Evolutionary conservation across 2,888 invertebrate genomes (phyloP).

Genomic region (Dicycla oo): DNA sequence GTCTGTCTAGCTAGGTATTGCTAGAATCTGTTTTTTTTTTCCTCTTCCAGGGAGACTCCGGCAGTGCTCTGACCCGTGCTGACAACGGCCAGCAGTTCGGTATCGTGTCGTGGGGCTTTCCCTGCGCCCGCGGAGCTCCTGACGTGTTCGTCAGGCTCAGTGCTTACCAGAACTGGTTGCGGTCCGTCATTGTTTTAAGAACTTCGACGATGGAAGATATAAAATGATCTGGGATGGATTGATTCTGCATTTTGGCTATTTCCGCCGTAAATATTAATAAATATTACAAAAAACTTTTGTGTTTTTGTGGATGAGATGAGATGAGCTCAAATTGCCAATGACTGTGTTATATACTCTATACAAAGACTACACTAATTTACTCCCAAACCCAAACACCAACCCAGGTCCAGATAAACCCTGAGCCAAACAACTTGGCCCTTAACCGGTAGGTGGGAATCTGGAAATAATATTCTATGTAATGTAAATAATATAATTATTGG

Average conservation of each 20-base stretch:
- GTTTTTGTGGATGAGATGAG: neutral
- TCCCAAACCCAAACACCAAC: too few species aligned
- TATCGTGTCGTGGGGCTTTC: slow-evolving; percentile 82
- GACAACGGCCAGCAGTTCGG: slow-evolving; percentile 72
- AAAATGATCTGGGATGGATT: too few species aligned
- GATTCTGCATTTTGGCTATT: neutral
- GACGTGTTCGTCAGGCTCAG: slow-evolving; percentile 78
- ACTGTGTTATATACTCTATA: too few species aligned
- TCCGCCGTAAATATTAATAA: neutral
- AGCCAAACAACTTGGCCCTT: too few species aligned
- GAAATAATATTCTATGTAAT: too few species aligned
- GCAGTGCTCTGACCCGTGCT: slow-evolving; percentile 71
- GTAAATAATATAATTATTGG: too few species aligned
- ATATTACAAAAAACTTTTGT: neutral
- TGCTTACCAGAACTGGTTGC: slow-evolving; percentile 69
- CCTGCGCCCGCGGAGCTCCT: slow-evolving; percentile 79
- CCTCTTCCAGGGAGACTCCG: slow-evolving; percentile 77
- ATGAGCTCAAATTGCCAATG: too few species aligned
- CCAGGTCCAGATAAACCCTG: too few species aligned
- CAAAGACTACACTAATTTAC: too few species aligned
- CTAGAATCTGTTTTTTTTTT: neutral
- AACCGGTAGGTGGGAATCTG: too few species aligned
- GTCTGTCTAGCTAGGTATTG: neutral
- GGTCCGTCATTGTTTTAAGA: too few species aligned
- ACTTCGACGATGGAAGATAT: too few species aligned